Evolutionary conservation across 2,797 vertebrate genomes (phyloP), one percentile per base, ranked within the genome.

Genomic region (Parauchenoglanis punctatus): DNA sequence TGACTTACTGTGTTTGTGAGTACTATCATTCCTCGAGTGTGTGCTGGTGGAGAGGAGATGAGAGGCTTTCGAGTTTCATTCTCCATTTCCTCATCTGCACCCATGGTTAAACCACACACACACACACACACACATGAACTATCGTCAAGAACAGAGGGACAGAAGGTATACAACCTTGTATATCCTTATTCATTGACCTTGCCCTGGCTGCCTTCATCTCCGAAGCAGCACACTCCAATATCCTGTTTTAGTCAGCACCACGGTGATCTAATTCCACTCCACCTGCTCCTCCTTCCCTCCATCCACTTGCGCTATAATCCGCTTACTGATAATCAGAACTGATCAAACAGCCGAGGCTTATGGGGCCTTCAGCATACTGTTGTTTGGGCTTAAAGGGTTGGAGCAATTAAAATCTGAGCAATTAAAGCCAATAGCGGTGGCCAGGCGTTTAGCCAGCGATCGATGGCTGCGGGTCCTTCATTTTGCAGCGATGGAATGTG

Each of bases 321-420:
- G 94, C 93, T 96, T 95, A 95, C 63, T 25, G 75, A 89, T 94
- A 94, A 95, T 95, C 92, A 94, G 88, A 91, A 81, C 92, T 87
- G 92, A 94, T 93, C 92, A 90, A 88, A 92, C 88, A 92, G 89
- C 91, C 87, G 88, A 91, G 86, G 91, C 91, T 94, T 88, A 92
- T 46, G 86, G 85, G 85, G 80, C 88, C 88, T 75, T 90, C 91
- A 91, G 90, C 89, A 89, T 88, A 92, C 91, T 93, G 93, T 91
- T 89, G 88, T 89, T 85, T 77, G 75, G 28, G 76, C 87, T 46
- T 89, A 70, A 87, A 87, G 77, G 84, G 80, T 90, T 63, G 68
- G 82, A 91, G 92, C 92, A 90, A 88, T 91, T 88, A 89, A 86
- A 89, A 76, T 85, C 86, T 10, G 67, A 67, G 83, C 83, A 87